Base-by-base conservation (phyloP, 35 echinoderm and acorn worm genomes). In the Anneissia japonica region DNA sequence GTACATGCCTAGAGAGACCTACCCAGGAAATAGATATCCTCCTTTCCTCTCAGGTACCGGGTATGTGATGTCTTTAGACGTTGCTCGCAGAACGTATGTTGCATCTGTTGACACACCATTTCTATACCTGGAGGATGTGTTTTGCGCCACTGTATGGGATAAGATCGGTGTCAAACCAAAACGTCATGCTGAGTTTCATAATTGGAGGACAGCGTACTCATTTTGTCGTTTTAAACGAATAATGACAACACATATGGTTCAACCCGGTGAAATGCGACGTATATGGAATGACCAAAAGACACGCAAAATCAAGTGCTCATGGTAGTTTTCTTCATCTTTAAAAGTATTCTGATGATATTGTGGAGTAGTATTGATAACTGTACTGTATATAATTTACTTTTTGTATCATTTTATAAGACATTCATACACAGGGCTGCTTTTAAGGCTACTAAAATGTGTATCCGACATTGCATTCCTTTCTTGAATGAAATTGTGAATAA, bases 231-330 rank as follows among this genome's bases (percentile, higher is more conserved):
- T 75, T 64, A 90, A 88, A 38, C 74, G 87, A 38, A 91, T 99
- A 23, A 88, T 99, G 5, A 93, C 96, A 30, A 90, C 96, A 46
- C 96, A 99, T 74, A 99, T 99, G 96, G 96, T 99, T 5, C 84
- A 86, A 36, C 89, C 92, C 0, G 89, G 86, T 3, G 89, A 99
- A 84, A 99, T 99, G 96, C 31, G 86, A 26, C 38, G 96, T 76
- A 91, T 94, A 78, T 99, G 96, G 96, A 86, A 87, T 41, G 94
- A 97, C 43, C 94, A 97, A 75, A 85, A 90, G 19, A 90, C 80
- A 12, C 37, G 76, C 6, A 90, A 90, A 0, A 41, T 40, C 23
- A 86, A 80, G 28, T 79, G 78, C 32, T 92, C 83, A 72, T 84
- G 81, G 46, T 34, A 38, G 38, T 16, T 26, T 30, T 80, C 35